These are phyloP conservation scores for Stylophora pistillata DNA, from an alignment of 64 coral and sea anemone genomes.

Conservation along the genomic window DNA sequence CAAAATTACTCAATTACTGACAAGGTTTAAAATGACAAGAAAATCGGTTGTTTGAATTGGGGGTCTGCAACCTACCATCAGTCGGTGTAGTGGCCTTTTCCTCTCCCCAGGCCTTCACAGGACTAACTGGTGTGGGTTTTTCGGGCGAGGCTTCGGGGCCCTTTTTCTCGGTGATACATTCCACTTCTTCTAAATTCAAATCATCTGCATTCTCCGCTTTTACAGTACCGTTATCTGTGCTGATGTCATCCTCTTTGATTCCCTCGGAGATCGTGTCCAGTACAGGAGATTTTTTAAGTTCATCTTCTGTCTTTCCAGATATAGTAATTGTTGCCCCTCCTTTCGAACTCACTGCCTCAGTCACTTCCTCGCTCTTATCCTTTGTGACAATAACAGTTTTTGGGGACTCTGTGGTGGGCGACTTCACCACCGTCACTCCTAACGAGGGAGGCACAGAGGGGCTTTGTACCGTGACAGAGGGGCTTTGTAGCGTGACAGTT, in stretches of 20 bases:
- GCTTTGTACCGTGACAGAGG: slow-evolving; percentile 14
- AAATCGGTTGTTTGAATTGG: background rate
- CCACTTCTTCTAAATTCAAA: slow-evolving; percentile 16
- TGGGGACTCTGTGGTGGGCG: slow-evolving; percentile 8
- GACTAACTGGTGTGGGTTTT: slow-evolving; percentile 10
- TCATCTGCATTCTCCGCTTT: slow-evolving; percentile 2
- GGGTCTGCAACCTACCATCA: slow-evolving; percentile 1
- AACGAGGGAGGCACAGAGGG: background rate
- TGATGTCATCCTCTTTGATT: slow-evolving; percentile 13
- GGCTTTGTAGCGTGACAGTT: no score
- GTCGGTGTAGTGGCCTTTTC: slow-evolving; percentile 25
- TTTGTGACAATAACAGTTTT: slow-evolving; percentile 48
- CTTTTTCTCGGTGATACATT: background rate
- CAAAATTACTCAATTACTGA: no score
- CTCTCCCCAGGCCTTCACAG: slow-evolving; percentile 51
- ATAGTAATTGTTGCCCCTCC: slow-evolving; percentile 8
- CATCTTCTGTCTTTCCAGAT: background rate
- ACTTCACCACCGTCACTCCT: slow-evolving; percentile 47
- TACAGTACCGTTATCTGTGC: slow-evolving; percentile 1
- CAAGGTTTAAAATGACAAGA: background rate
- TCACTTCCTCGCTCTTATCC: background rate
- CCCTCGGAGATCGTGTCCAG: slow-evolving; percentile 28
- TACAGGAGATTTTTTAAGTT: background rate
- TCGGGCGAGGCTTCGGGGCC: background rate
- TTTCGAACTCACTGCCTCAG: background rate